phyloP scores from a whole-genome alignment of 1,140 invertebrate species.

The Idris sp. region DNA sequence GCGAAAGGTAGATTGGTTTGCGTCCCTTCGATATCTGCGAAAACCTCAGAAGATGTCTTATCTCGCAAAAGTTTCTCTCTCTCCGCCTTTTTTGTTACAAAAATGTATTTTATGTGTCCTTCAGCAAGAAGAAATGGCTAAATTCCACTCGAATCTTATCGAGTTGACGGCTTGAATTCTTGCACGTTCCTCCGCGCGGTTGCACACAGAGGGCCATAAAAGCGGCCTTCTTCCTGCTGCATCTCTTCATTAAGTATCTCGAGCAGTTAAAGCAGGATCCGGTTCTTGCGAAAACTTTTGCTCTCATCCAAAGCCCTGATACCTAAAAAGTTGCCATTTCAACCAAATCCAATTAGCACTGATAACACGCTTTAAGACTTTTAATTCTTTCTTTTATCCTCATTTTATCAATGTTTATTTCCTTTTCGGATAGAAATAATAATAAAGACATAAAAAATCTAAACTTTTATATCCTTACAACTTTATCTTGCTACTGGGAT shows the following conservation, averaged over 20 bases:
- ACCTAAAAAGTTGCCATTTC: conserved; percentile 22
- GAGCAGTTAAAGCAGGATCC: conserved; percentile 50
- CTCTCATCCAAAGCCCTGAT: conserved; percentile 15
- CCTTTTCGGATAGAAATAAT: too few relatives aligned
- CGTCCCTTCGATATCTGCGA: conserved; percentile 35
- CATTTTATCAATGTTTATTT: too few relatives aligned
- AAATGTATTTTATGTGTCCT: conserved; percentile 54
- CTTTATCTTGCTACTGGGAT: too few relatives aligned
- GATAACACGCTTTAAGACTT: conserved; percentile 12
- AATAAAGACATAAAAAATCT: too few relatives aligned
- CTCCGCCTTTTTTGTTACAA: conserved; percentile 39
- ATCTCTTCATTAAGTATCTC: conserved; percentile 59
- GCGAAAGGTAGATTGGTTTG: conserved; percentile 55
- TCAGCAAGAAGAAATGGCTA: conserved; percentile 35
- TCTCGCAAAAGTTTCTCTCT: conserved; percentile 31
- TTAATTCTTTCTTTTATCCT: too few relatives aligned
- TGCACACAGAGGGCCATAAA: conserved; percentile 34
- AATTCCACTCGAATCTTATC: conserved; percentile 54
- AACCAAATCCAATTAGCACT: conserved; percentile 36
- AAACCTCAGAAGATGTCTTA: conserved; percentile 52
- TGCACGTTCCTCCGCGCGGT: conserved; percentile 46
- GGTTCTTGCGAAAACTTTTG: conserved; percentile 52
- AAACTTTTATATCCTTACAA: too few relatives aligned
- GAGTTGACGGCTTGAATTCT: conserved; percentile 44
- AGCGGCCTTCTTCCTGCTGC: conserved; percentile 44